phyloP scores from a whole-genome alignment of 1,140 invertebrate species.

The Drosophila burlai region DNA sequence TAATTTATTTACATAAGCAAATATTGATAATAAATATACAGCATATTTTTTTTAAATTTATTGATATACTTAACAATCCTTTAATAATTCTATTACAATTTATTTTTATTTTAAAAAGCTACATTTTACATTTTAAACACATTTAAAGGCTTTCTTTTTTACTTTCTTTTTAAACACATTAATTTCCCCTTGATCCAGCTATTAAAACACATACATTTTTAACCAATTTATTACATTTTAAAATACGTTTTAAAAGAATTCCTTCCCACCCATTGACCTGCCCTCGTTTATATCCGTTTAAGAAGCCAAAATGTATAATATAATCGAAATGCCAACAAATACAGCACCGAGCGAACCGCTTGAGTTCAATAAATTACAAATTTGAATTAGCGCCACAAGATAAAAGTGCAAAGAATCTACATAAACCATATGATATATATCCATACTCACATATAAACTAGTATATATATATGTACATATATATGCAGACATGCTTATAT shows the following conservation, averaged over 20 bases:
- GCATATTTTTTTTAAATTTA: neutral
- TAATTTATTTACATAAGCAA: neutral
- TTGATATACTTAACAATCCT: too few species aligned
- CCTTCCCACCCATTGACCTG: slow-evolving; percentile 27
- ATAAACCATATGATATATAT: slow-evolving; percentile 53
- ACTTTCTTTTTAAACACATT: neutral
- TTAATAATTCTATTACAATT: neutral
- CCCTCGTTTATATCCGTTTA: slow-evolving; percentile 11
- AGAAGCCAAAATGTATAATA: slow-evolving; percentile 28
- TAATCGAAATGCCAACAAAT: slow-evolving; percentile 37
- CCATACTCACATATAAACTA: neutral
- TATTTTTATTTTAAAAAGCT: neutral
- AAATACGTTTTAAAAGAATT: slow-evolving; percentile 25
- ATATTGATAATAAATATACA: too few species aligned
- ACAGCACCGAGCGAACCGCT: slow-evolving; percentile 37
- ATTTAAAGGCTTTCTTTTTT: neutral
- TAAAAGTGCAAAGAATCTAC: slow-evolving; percentile 37
- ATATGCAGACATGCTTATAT: slow-evolving; percentile 17
- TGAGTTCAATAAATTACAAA: slow-evolving; percentile 70
- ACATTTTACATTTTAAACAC: neutral
- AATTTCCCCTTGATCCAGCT: slow-evolving; percentile 1
- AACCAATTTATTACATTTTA: slow-evolving; percentile 25
- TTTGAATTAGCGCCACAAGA: slow-evolving; percentile 58
- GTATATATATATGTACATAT: slow-evolving; percentile 14
- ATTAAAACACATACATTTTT: slow-evolving; percentile 17